A percentile compares a stretch with the other conserved stretches of the same genome.
Evolutionary conservation across 1,140 invertebrate genomes (phyloP).

Genomic region (Dryas iulia): DNA sequence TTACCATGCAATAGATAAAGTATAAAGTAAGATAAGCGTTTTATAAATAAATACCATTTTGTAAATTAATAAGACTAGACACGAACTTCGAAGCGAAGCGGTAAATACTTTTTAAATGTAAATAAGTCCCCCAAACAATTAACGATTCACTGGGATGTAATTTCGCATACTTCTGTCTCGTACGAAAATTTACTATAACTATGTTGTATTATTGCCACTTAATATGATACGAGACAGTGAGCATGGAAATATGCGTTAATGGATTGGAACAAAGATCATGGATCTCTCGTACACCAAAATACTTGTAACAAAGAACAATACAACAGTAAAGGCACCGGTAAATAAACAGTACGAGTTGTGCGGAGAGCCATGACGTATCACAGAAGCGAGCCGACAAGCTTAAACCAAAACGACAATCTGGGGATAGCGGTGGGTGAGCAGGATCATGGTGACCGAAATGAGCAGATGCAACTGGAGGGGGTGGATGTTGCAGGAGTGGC

Average conservation of each 20-base stretch:
- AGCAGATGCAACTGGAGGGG: slow-evolving; percentile 82
- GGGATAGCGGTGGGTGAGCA: slow-evolving; percentile 83
- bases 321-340: slow-evolving; percentile 48
- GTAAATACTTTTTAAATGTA: slow-evolving; percentile 30
- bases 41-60: background rate
- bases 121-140: slow-evolving; percentile 22
- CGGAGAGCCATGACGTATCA: slow-evolving; percentile 51
- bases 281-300: slow-evolving; percentile 32
- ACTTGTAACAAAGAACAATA: slow-evolving; percentile 6
- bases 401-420: slow-evolving; percentile 80
- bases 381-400: slow-evolving; percentile 54
- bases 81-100: slow-evolving; percentile 42
- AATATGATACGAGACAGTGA: slow-evolving; percentile 45
- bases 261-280: slow-evolving; percentile 35
- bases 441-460: slow-evolving; percentile 82
- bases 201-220: slow-evolving; percentile 46
- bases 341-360: slow-evolving; percentile 45
- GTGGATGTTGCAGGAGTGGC: slow-evolving; percentile 81
- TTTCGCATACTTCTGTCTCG: slow-evolving; percentile 44
- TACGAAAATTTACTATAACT: slow-evolving; percentile 40
- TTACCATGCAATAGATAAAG: background rate
- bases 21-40: background rate
- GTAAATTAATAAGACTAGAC: slow-evolving; percentile 29
- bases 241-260: slow-evolving; percentile 39
- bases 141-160: slow-evolving; percentile 16